phyloP scores from a whole-genome alignment of 2,888 invertebrate species.

The Boloria selene region DNA sequence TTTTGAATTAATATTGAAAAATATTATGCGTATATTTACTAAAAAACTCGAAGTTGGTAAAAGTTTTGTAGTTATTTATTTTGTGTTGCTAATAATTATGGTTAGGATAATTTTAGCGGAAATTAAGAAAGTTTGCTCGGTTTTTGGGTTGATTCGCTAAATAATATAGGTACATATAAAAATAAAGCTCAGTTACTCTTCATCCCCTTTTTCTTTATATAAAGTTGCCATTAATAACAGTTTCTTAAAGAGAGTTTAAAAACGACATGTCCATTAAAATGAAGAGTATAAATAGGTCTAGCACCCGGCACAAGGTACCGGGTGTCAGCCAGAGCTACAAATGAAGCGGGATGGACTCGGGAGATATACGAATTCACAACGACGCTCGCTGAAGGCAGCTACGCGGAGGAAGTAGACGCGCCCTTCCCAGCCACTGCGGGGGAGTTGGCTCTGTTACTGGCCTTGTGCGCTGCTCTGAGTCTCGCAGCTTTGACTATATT shows the following conservation, averaged over 20 bases:
- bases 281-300: constrained; percentile 55
- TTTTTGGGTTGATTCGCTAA: no score
- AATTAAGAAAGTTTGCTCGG: no score
- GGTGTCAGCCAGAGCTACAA: constrained; percentile 82
- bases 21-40: constrained; percentile 1
- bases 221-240: no score
- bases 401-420: constrained; percentile 74
- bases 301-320: constrained; percentile 83
- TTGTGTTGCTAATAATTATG: no score
- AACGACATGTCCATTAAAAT: no score
- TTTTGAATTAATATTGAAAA: no score
- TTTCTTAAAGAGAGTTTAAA: background rate
- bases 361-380: constrained; percentile 84
- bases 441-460: constrained; percentile 72
- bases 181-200: no score
- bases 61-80: constrained; percentile 1
- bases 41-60: background rate
- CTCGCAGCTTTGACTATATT: constrained; percentile 82
- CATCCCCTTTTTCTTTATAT: no score
- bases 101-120: no score
- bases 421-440: constrained; percentile 76
- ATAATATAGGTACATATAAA: no score
- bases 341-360: constrained; percentile 84
- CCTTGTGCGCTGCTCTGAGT: constrained; percentile 80
- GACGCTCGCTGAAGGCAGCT: constrained; percentile 77